Evolutionary conservation across 2,797 vertebrate species (phyloP), one percentile per base, ranked within the genome.

Genomic region (Zenarchopterus dispar): DNA sequence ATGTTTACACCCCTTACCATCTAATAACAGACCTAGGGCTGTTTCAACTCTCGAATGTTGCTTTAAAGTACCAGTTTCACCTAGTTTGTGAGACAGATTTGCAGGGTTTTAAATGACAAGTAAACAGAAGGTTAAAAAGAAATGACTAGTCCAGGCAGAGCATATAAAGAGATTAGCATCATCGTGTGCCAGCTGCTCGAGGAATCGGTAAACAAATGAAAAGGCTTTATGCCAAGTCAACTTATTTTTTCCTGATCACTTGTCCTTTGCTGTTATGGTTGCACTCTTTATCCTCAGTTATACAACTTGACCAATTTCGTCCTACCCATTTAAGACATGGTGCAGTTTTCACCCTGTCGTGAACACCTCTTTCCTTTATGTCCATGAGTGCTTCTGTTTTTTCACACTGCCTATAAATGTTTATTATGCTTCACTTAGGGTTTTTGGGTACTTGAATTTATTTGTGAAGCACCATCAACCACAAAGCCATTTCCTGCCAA

Each of bases 381-480:
- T 39, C 36, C 4, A 39, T 13, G 4, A 15, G 36, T 15, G 13
- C 13, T 43, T 73, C 44, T 54, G 22, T 46, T 47, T 52, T 73
- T 21, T 61, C 43, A 47, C 56, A 66, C 16, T 26, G 68, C 65
- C 39, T 36, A 5, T 52, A 57, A 47, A 68, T 55, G 66, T 73
- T 67, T 66, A 73, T 64, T 61, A 39, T 71, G 46, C 42, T 74
- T 59, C 49, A 43, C 51, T 55, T 28, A 63, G 47, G 69, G 71
- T 65, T 62, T 68, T 33, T 47, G 73, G 65, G 57, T 67, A 65
- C 61, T 65, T 66, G 31, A 51, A 84, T 73, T 78, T 28, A 67
- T 78, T 73, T 76, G 66, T 51, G 63, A 74, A 81, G 64, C 62
- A 69, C 58, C 69, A 66, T 46, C 54, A 70, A 82, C 62, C 67